Evolutionary conservation across 2,888 invertebrate genomes (phyloP).

Genomic region (Pegoplata infirma): DNA sequence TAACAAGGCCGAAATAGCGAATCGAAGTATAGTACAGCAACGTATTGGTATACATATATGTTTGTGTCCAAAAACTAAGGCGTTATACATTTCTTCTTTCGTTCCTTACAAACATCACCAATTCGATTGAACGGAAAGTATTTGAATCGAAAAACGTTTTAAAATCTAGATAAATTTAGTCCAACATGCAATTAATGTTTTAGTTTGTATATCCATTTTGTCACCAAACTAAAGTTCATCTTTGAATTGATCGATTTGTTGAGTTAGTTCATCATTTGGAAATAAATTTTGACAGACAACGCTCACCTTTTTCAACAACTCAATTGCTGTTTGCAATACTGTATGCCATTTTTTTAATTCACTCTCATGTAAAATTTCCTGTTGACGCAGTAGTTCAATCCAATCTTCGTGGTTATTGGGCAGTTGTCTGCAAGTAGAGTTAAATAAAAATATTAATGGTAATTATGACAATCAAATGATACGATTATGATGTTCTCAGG

Average conservation of each 20-base stretch:
- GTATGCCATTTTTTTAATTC: conserved; percentile 91
- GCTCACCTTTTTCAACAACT: conserved; percentile 86
- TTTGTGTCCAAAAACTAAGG: too few species aligned
- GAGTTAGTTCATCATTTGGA: conserved; percentile 72
- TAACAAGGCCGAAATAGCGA: too few species aligned
- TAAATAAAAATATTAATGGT: neutral
- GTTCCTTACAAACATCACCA: too few species aligned
- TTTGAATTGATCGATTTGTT: conserved; percentile 72
- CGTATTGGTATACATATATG: too few species aligned
- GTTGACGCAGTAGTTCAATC: conserved; percentile 87
- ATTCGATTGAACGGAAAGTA: too few species aligned
- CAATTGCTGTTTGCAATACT: conserved; percentile 85
- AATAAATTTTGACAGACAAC: conserved; percentile 76
- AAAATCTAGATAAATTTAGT: too few species aligned
- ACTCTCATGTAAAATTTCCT: conserved; percentile 87
- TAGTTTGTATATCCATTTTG: neutral
- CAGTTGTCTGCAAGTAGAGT: conserved; percentile 81
- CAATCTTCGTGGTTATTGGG: conserved; percentile 90
- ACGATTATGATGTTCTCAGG: conserved; percentile 23
- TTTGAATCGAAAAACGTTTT: too few species aligned
- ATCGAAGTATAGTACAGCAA: too few species aligned
- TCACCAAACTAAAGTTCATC: conserved; percentile 63
- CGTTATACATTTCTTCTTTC: too few species aligned
- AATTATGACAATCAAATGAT: conserved; percentile 29
- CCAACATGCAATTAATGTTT: too few species aligned